Evolutionary conservation across 2,888 invertebrate species (phyloP).

Genomic region (Amiota minor): DNA sequence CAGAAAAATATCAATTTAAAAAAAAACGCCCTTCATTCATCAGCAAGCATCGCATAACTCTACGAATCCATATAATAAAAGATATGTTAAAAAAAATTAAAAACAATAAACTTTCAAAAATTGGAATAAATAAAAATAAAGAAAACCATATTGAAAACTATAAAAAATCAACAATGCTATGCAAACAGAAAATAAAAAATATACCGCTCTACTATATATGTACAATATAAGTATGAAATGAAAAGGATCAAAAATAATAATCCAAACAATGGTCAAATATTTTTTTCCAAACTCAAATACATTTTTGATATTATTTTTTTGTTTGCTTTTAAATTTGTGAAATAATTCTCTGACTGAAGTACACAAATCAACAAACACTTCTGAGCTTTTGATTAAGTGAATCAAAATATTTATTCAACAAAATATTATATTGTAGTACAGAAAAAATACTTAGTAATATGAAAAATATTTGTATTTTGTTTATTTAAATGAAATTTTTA

Average conservation of each 20-base stretch:
- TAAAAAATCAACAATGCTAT: neutral
- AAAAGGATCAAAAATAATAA: constrained; percentile 34
- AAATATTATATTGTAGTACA: no score
- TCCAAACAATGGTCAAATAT: constrained; percentile 29
- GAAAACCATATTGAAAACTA: neutral
- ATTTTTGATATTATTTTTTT: no score
- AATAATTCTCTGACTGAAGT: no score
- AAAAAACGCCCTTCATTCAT: constrained; percentile 47
- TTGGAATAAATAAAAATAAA: neutral
- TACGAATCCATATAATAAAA: constrained; percentile 34
- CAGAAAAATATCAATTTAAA: constrained; percentile 28
- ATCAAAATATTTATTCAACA: no score
- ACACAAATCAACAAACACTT: no score
- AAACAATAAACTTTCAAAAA: constrained; percentile 12
- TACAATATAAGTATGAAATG: neutral
- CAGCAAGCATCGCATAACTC: constrained; percentile 48
- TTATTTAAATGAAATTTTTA: no score
- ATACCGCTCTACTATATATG: neutral
- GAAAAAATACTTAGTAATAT: no score
- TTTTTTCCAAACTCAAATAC: neutral
- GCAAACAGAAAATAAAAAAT: constrained; percentile 34
- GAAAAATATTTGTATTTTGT: no score
- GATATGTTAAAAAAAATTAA: constrained; percentile 44
- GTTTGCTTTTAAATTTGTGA: no score
- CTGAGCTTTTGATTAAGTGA: no score